phyloP scores from a whole-genome alignment of 2,888 invertebrate genomes.

The Zygothrica quintamaculata region DNA sequence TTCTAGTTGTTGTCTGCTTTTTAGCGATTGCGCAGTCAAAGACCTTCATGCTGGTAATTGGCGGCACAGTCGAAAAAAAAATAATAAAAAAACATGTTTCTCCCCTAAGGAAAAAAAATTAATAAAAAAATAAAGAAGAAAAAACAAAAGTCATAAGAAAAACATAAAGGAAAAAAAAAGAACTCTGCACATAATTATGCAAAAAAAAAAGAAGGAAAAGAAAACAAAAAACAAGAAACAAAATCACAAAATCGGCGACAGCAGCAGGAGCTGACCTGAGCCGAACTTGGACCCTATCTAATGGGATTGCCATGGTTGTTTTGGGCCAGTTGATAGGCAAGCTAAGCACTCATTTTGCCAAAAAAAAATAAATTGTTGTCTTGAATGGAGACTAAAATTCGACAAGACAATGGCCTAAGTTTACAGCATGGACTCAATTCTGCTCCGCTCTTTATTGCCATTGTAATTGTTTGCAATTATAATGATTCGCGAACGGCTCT shows the following conservation, averaged over 20 bases:
- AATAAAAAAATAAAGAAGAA: slow-evolving; percentile 10
- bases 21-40: slow-evolving; percentile 73
- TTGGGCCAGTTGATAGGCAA: slow-evolving; percentile 50
- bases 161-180: too few species aligned
- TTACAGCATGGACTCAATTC: slow-evolving; percentile 26
- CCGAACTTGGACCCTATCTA: slow-evolving; percentile 69
- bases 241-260: slow-evolving; percentile 25
- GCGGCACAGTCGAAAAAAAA: slow-evolving; percentile 53
- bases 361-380: too few species aligned
- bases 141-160: slow-evolving; percentile 29
- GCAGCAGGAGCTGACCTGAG: slow-evolving; percentile 51
- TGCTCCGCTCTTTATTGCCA: slow-evolving; percentile 56
- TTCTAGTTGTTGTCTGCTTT: slow-evolving; percentile 51
- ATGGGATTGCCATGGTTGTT: slow-evolving; percentile 56
- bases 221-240: slow-evolving; percentile 23
- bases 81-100: slow-evolving; percentile 41
- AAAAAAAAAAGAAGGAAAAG: slow-evolving; percentile 43
- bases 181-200: slow-evolving; percentile 73
- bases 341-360: slow-evolving; percentile 43
- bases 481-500: slow-evolving; percentile 63
- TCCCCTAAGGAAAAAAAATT: slow-evolving; percentile 30
- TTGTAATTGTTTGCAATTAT: slow-evolving; percentile 78
- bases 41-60: slow-evolving; percentile 77
- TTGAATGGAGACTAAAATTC: slow-evolving; percentile 40
- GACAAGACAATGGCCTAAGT: slow-evolving; percentile 63